Evolutionary conservation across 2,113 vertebrate genomes (phyloP), one percentile per base, ranked within the genome.

Genomic region (Lophura nycthemera): DNA sequence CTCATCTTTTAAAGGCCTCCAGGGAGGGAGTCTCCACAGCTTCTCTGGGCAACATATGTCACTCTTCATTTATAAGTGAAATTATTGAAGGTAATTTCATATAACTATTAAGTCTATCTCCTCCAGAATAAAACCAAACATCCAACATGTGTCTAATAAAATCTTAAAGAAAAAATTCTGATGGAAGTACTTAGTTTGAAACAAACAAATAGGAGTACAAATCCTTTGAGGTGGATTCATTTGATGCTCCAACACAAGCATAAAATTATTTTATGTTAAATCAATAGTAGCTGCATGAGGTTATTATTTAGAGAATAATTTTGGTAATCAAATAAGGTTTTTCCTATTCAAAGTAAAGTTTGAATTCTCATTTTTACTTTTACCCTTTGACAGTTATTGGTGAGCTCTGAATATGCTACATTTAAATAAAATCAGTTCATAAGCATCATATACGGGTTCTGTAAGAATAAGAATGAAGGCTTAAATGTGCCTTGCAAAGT

Each of bases 261-360:
- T 64, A 47, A 77, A 83, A 84, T 71, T 60, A 72, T 90, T 77
- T 90, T n/a, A 79, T 82, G 59, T 30, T 81, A 88, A 88, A 92
- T 7, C 29, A 72, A 52, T 14, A 52, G 50, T 27, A 52, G 24
- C 7, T 27, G 17, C 13, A 87, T 42, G 47, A 75, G 81, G 43
- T 8, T 82, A 57, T 75, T 76, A 50, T 21, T 84, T 75, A 27
- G 10, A 22, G 24, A 36, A 73, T 54, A 61, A 56, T 69, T 75
- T 82, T 16, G 9, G 9, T 25, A 57, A 82, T 61, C 63, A 87
- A 69, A 61, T 69, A 71, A 89, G 13, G 5, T 0, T 72, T 71
- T 76, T 93, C 10, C 69, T 89, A 48, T 69, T 76, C 45, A 92
- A 88, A 92, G 7, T 61, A 64, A 57, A 30, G 9, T 40, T 42